Base-by-base conservation (phyloP, 2,797 vertebrate genomes). In the Neoniphon sammara region DNA sequence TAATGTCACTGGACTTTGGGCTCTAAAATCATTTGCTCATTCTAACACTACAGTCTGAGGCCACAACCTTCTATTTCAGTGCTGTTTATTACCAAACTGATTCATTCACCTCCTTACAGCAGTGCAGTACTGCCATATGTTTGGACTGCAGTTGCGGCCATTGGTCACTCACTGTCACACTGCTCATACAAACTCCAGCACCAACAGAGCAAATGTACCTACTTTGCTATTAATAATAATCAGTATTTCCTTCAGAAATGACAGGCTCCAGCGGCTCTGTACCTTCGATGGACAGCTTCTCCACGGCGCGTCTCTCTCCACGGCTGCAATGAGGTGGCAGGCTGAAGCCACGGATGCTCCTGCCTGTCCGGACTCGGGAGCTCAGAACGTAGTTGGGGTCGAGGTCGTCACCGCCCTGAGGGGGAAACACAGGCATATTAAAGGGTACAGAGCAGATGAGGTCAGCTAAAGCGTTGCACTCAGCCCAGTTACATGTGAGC, bases 241-340 rank as follows among this genome's bases (percentile, higher is more conserved):
- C 25, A 27, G 25, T 27, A 42, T 11, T 11, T 12, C 39, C 39
- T 42, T 42, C 39, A 42, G 10, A 36, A 36, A 9, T 36, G 34
- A 36, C 34, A 3, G 34, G 34, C 34, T 36, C 34, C 39, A 42
- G 12, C 2, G 39, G 39, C 39, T 2, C 2, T 55, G 15, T 92
- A 99, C 98, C 96, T 93, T 98, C 96, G 10, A 96, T 92, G 0
- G 97, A 96, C 64, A 99, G 96, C 47, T 91, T 94, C 91, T 99
- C 98, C 1, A 99, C 91, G 7, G 95, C 97, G 0, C 97, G 95
- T 23, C 98, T 90, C 93, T 99, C 98, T 66, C 97, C 98, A 36
- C 97, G 93, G 89, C 97, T 98, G 89, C 97, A 99, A 88, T 98
- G 97, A 0, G 98, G 98, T 0, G 97, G 97, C 31, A 98, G 95